Evolutionary conservation across 2,113 vertebrate species (phyloP).

Genomic region (Arizona elegans): DNA sequence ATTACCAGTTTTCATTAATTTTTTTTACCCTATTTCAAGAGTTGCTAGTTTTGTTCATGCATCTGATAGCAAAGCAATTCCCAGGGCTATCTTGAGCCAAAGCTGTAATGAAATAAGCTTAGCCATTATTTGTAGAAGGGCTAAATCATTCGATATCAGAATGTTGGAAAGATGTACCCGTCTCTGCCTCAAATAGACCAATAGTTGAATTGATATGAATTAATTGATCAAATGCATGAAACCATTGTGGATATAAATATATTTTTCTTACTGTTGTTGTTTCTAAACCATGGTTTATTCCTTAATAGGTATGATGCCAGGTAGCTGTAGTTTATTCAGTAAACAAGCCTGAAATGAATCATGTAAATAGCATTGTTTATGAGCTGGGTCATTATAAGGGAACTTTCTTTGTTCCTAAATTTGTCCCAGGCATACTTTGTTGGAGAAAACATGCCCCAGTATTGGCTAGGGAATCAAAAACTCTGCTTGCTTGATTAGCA

Average conservation of each 20-base stretch:
- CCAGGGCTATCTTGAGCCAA: not conserved
- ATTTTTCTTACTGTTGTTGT: not conserved
- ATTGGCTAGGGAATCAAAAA: not conserved
- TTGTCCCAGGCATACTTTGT: not conserved
- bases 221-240: not conserved
- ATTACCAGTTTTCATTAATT: not conserved
- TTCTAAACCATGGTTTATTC: not conserved
- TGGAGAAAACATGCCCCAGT: not conserved
- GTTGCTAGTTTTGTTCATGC: not conserved
- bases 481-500: not conserved
- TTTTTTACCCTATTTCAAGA: not conserved
- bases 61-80: not conserved
- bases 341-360: not conserved
- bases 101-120: not conserved
- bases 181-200: not conserved
- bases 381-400: not conserved
- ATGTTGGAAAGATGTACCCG: not conserved
- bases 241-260: not conserved
- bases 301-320: not conserved
- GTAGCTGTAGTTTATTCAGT: not conserved
- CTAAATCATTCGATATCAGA: not conserved
- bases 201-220: not conserved
- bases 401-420: not conserved
- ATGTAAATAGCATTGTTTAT: not conserved
- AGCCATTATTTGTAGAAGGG: not conserved